Evolutionary conservation across 2,113 vertebrate species (phyloP), one percentile per base, ranked within the genome.

Genomic region (Spermophilus dauricus): DNA sequence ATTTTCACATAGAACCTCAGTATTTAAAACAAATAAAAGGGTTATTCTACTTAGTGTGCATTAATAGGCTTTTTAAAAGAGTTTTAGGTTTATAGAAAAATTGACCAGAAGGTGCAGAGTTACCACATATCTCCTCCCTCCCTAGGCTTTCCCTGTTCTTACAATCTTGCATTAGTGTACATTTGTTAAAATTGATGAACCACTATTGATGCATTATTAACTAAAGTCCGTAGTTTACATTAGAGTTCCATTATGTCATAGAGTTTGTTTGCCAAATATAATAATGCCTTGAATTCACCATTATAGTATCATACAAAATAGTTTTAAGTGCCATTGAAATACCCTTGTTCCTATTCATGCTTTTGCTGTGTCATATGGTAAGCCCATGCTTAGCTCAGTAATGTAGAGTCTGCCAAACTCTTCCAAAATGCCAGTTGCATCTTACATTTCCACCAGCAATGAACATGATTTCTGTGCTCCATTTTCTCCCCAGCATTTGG

Each of bases 31-130:
- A 88, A 37, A 17, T 76, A 69, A 51, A 86, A 95, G 56, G 61
- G 9, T 65, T 65, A 37, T 34, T 85, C 67, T 82, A 84, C 26
- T 73, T 89, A 45, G 7, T 94, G 37, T 67, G 17, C 10, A 69
- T 56, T 56, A 34, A 28, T 70, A 2, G 51, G 13, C 26, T 87
- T 86, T 53, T 82, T 9, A 45, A 34, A 73, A 9, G 30, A 76
- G 12, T 94, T 88, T 39, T 80, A 80, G 42, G 73, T 87, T 92
- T 73, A n/a, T 28, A n/a, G 72, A 76, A 67, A 82, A 92, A 37
- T 26, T n/a, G 61, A 61, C 16, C 28, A 72, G 73, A 85, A 69
- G 17, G 14, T 76, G 8, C 30, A 61, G 37, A 76, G 26, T 22
- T n/a, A 18, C 45, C 9, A 32, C 48, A 18, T 82, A 22, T 4